Evolutionary conservation across 2,797 vertebrate genomes (phyloP), one percentile per base, ranked within the genome.

Genomic region (Enteromius mattozi): DNA sequence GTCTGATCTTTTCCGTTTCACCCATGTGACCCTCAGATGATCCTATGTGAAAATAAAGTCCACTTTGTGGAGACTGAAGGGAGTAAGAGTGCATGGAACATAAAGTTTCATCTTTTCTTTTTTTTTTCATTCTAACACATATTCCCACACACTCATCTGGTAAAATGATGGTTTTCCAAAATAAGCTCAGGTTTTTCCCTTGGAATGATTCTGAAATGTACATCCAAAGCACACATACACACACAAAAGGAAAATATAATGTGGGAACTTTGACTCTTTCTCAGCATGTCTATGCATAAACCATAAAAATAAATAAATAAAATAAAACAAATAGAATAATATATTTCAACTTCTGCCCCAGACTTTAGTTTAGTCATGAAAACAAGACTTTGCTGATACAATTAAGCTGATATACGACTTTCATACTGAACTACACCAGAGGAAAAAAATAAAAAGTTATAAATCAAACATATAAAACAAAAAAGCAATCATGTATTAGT

Each of bases 131-230:
- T 75, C 75, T 78, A 72, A 74, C 72, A 78, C 78, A 83, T 72
- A 78, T 88, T 84, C 40, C 81, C 68, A 70, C 80, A 75, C 16
- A 76, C 35, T 79, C 40, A 8, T 27, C 63, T 71, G 74, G 72
- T 33, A 68, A 63, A 78, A 47, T 51, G 6, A 19, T 74, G 21
- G 12, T 24, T 65, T 45, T 63, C 63, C 63, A 83, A 69, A 69
- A 63, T 65, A 80, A 63, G 30, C 37, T 72, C 17, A 37, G 27
- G 19, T 68, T 84, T 78, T 56, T 65, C 65, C 51, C n/a, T 61
- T 14, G 27, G 75, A 40, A 61, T 78, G 75, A 47, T 45, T 71
- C 27, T 71, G 49, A 61, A 83, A 82, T 66, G 27, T 27, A 45
- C 40, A 47, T 78, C 75, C 75, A 84, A 84, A 84, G 19, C 47